These are phyloP conservation scores for Martes martes DNA, from an alignment of 2,113 vertebrate genomes.

Conservation along the genomic window DNA sequence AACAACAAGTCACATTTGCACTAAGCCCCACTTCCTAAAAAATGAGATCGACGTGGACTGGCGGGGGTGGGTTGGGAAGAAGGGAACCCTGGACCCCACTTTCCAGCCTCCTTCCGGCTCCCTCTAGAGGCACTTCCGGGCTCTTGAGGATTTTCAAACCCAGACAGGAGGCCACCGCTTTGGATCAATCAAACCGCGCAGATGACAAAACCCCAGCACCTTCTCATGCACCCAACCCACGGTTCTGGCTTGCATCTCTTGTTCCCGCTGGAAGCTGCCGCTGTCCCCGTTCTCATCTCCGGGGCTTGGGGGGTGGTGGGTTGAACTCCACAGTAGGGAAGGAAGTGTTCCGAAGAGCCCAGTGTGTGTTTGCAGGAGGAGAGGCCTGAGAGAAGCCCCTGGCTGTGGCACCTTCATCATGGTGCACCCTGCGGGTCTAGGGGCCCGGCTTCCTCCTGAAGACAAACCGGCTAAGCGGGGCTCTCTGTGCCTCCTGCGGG, in stretches of 20 bases:
- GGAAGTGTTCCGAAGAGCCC: background rate
- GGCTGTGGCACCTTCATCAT: background rate
- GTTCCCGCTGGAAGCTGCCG: background rate
- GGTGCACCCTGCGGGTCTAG: rapidly evolving
- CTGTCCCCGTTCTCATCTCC: background rate
- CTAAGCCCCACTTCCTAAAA: background rate
- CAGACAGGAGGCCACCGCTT: background rate
- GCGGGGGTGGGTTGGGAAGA: background rate
- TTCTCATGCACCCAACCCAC: background rate
- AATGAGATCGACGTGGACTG: background rate
- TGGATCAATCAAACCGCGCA: background rate
- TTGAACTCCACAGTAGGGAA: background rate
- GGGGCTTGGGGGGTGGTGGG: background rate
- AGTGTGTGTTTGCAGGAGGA: too few relatives aligned
- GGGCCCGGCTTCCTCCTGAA: too few relatives aligned
- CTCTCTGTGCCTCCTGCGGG: background rate
- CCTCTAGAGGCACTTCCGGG: background rate
- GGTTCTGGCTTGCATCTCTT: background rate
- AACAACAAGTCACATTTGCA: background rate
- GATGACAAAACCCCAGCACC: background rate
- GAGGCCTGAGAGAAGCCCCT: background rate
- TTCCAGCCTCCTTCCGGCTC: background rate
- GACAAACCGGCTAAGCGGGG: background rate
- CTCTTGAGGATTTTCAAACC: background rate
- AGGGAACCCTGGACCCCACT: background rate